phyloP scores from a whole-genome alignment of 1,140 invertebrate genomes.

The Scaptomyza montana region DNA sequence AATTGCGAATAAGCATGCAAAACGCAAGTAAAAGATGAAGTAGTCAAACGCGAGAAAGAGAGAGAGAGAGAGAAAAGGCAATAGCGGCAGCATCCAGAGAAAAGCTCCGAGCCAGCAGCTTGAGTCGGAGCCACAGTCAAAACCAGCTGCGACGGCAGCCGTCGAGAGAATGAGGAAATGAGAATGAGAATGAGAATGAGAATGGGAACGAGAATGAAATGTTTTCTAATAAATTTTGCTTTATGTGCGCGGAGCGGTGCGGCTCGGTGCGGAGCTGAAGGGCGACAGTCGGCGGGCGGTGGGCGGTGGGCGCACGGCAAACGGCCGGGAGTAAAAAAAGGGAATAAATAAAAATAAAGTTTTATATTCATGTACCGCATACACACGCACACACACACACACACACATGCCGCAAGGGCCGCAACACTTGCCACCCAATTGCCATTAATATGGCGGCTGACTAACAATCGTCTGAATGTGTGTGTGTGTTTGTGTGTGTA shows the following conservation, averaged over 20 bases:
- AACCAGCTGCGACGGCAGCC: slow-evolving; percentile 33
- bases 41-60: slow-evolving; percentile 43
- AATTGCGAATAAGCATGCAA: slow-evolving; percentile 82
- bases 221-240: slow-evolving; percentile 82
- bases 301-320: slow-evolving; percentile 3
- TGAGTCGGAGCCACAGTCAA: slow-evolving; percentile 37
- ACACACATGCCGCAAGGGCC: slow-evolving; percentile 37
- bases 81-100: slow-evolving; percentile 2
- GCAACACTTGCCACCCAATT: slow-evolving; percentile 76
- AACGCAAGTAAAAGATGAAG: slow-evolving; percentile 81
- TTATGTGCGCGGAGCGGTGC: slow-evolving; percentile 76
- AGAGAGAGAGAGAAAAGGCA: slow-evolving; percentile 6
- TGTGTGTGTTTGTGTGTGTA: slow-evolving; percentile 54
- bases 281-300: slow-evolving; percentile 9
- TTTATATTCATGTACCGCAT: slow-evolving; percentile 79
- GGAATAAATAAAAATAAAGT: slow-evolving; percentile 82
- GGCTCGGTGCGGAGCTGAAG: slow-evolving; percentile 46
- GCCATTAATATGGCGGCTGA: slow-evolving; percentile 80
- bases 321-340: slow-evolving; percentile 51
- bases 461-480: slow-evolving; percentile 70
- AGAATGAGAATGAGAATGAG: slow-evolving; percentile 18
- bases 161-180: background rate
- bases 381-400: slow-evolving; percentile 54
- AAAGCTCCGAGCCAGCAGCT: background rate
- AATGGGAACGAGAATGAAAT: slow-evolving; percentile 74